phyloP scores from a whole-genome alignment of 64 coral and sea anemone species.

The Astreopora myriophthalma region DNA sequence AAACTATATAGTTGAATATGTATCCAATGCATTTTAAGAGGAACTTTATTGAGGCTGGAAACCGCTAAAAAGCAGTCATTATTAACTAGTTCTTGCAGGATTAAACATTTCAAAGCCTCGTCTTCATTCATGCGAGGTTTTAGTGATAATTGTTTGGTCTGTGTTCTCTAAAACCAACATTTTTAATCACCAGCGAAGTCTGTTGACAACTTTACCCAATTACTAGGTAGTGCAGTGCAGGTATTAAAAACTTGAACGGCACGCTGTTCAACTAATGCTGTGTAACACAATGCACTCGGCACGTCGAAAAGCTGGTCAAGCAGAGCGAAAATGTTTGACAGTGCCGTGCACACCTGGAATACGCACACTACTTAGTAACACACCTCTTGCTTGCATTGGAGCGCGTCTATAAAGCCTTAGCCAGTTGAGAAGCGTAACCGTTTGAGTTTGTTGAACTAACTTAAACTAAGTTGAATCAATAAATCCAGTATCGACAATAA shows the following conservation, averaged over 20 bases:
- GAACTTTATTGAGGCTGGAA: conserved; percentile 2
- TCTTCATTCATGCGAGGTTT: not conserved
- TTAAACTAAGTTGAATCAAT: not conserved
- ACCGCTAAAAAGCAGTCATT: not conserved
- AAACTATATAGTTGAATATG: no score
- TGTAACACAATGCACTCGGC: no score
- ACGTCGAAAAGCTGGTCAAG: no score
- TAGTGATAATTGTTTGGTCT: not conserved
- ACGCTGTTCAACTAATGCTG: not conserved
- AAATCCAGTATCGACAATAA: not conserved
- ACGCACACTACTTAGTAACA: no score
- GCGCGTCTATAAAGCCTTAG: not conserved
- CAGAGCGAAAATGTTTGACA: no score
- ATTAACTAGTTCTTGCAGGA: not conserved
- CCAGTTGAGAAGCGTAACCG: not conserved
- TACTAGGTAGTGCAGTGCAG: not conserved
- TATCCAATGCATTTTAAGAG: not conserved
- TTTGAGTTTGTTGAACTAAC: not conserved
- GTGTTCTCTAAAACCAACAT: not conserved
- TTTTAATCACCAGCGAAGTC: not conserved
- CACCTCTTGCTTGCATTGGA: no score
- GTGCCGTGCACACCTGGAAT: no score
- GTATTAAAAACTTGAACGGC: not conserved
- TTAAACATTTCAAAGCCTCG: not conserved
- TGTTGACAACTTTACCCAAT: not conserved